Conservation (phyloP, 1,140 invertebrate species). For the Chymomyza costata region DNA sequence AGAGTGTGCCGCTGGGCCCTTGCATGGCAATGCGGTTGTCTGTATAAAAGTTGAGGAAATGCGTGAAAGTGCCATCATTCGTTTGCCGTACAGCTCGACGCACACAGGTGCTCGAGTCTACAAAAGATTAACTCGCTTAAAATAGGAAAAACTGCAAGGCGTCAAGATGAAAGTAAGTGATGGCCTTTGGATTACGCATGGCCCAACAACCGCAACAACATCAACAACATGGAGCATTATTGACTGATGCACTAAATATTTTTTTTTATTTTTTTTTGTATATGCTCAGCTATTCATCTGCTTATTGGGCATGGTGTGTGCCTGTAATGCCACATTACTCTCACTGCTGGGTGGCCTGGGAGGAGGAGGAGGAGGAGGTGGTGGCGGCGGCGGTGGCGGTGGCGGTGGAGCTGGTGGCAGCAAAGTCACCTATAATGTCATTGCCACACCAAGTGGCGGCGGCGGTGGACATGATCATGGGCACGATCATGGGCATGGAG, state of each 20-base stretch:
- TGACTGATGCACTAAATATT: constrained; percentile 27
- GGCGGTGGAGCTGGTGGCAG: constrained; percentile 23
- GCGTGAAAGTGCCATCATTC: constrained; percentile 58
- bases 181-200: background rate
- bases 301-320: constrained; percentile 51
- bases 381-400: constrained; percentile 31
- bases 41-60: constrained; percentile 55
- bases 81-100: constrained; percentile 37
- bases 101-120: constrained; percentile 26
- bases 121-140: constrained; percentile 2
- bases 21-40: constrained; percentile 34
- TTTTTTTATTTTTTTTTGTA: too few relatives aligned
- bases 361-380: background rate
- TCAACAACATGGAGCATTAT: constrained; percentile 20
- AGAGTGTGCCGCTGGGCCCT: too few relatives aligned
- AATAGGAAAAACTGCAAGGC: constrained; percentile 7
- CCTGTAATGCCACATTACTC: constrained; percentile 59
- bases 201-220: constrained; percentile 4
- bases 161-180: constrained; percentile 58
- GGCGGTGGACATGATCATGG: constrained; percentile 16
- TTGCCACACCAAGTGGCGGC: constrained; percentile 37
- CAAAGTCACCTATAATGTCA: constrained; percentile 55
- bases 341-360: constrained; percentile 52
- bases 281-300: constrained; percentile 64
- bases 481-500: constrained; percentile 22